Evolutionary conservation across 2,888 invertebrate genomes (phyloP).

Genomic region (Nomada goodeniana): DNA sequence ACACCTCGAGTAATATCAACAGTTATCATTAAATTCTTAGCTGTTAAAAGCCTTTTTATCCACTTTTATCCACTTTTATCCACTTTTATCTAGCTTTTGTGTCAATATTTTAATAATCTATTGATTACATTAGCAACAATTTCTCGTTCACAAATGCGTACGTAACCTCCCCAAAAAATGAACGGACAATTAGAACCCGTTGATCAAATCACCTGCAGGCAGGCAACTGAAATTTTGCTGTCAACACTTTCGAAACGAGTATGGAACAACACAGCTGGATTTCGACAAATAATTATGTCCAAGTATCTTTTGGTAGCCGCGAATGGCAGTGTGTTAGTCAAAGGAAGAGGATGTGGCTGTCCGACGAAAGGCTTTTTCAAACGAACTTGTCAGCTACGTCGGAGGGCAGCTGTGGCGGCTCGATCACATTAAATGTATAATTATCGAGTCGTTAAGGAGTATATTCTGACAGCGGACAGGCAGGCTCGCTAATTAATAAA

Average conservation of each 20-base stretch:
- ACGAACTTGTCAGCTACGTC: slow-evolving; percentile 63
- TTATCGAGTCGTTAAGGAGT: slow-evolving; percentile 70
- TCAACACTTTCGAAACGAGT: background rate
- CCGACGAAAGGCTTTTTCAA: slow-evolving; percentile 57
- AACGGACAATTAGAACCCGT: background rate
- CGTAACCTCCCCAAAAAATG: background rate
- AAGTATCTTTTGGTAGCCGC: slow-evolving; percentile 33
- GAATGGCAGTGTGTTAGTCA: slow-evolving; percentile 7
- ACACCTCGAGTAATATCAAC: no score
- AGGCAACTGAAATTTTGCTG: background rate
- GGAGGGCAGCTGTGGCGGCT: slow-evolving; percentile 63
- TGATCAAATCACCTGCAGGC: no score
- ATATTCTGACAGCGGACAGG: slow-evolving; percentile 64
- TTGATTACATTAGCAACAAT: no score
- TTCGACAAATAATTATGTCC: slow-evolving; percentile 31
- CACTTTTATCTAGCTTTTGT: no score
- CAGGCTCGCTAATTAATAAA: slow-evolving; percentile 69
- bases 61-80: no score
- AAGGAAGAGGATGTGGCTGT: slow-evolving; percentile 36
- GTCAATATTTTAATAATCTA: no score
- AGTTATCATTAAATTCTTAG: no score
- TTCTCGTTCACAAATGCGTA: background rate
- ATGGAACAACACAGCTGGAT: slow-evolving; percentile 15
- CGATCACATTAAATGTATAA: slow-evolving; percentile 69
- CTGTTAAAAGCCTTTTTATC: no score